These are phyloP conservation scores for Halcyon leucocephala DNA, from an alignment of 2,797 vertebrate genomes.

Conservation along the genomic window DNA sequence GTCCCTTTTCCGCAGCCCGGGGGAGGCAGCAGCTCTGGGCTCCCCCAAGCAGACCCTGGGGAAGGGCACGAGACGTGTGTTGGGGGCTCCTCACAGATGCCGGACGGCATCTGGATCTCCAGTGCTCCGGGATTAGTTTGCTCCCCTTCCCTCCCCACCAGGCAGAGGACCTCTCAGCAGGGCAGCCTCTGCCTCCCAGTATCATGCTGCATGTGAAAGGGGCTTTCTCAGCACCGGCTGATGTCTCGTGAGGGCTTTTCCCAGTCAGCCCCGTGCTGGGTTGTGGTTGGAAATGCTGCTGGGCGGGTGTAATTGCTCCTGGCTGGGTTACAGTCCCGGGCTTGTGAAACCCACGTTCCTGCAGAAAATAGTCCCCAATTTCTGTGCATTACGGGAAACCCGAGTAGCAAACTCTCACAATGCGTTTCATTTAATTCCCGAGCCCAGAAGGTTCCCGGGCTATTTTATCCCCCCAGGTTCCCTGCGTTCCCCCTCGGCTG, in stretches of 20 bases:
- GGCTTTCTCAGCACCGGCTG: background rate
- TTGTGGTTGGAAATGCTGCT: background rate
- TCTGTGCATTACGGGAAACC: constrained; percentile 51
- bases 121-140: background rate
- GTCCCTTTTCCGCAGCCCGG: background rate
- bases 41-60: background rate
- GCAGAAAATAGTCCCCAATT: constrained; percentile 29
- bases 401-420: constrained; percentile 10
- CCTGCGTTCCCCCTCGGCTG: rapidly evolving
- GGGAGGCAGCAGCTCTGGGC: background rate
- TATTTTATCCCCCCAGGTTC: background rate
- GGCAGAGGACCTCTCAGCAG: rapidly evolving
- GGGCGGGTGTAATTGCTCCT: background rate
- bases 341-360: background rate
- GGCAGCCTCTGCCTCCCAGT: background rate
- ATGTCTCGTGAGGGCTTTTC: background rate
- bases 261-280: background rate
- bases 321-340: background rate
- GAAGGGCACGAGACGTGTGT: background rate
- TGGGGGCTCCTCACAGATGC: background rate
- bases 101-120: rapidly evolving
- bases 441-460: background rate
- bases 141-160: background rate
- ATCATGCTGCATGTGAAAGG: background rate
- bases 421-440: constrained; percentile 25